A percentile compares a stretch with the other conserved stretches of the same genome.
Evolutionary conservation across 2,113 vertebrate species (phyloP).

Genomic region (Origma solitaria): DNA sequence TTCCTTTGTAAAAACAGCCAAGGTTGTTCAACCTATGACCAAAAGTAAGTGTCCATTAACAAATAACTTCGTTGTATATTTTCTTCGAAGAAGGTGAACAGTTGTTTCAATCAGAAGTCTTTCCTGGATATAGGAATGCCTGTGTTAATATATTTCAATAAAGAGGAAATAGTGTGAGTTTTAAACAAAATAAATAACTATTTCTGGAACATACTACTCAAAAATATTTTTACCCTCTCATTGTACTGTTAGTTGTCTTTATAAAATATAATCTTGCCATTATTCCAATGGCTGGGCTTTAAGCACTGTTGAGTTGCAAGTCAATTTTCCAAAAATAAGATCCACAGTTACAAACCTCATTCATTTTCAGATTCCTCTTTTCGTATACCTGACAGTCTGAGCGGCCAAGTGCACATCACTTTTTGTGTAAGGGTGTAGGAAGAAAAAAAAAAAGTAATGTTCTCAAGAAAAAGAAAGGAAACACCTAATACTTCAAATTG

Average conservation of each 20-base stretch:
- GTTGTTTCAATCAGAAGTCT: neutral
- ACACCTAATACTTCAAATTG: neutral
- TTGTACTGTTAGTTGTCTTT: neutral
- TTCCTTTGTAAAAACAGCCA: neutral
- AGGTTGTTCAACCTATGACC: neutral
- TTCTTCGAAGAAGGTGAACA: neutral
- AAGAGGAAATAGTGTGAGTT: neutral
- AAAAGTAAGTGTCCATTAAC: neutral
- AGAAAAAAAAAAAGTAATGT: neutral
- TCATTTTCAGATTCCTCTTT: neutral
- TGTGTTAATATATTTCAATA: neutral
- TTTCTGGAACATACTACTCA: neutral
- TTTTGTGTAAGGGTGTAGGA: neutral
- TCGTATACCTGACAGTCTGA: neutral
- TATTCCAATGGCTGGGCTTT: neutral
- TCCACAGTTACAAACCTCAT: neutral
- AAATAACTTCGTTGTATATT: neutral
- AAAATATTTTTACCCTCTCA: neutral
- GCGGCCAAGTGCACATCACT: neutral
- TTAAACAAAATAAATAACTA: neutral
- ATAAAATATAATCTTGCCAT: neutral
- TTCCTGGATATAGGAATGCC: neutral
- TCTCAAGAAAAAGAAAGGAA: neutral
- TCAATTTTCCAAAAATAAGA: neutral
- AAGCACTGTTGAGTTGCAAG: neutral